Conservation (phyloP, 2,888 invertebrate genomes). For the Apamea sordens region DNA sequence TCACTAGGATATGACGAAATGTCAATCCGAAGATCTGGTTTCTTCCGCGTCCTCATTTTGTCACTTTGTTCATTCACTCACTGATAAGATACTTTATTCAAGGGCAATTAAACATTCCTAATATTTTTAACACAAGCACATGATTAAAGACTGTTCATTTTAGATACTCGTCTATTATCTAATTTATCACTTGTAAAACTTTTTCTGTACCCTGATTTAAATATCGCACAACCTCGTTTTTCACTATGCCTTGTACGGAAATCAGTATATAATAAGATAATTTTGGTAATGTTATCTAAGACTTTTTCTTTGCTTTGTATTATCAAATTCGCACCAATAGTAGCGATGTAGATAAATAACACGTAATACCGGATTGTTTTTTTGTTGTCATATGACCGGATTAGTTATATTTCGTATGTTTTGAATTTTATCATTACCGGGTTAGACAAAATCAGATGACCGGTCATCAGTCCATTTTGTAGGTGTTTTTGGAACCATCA, state of each 20-base stretch:
- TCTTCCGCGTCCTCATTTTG: slow-evolving; percentile 82
- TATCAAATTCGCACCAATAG: slow-evolving; percentile 78
- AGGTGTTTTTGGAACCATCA: background rate
- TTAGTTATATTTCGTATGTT: slow-evolving; percentile 56
- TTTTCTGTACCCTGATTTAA: slow-evolving; percentile 4
- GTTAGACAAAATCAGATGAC: slow-evolving; percentile 21
- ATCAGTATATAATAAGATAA: slow-evolving; percentile 57
- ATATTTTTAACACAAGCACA: slow-evolving; percentile 37
- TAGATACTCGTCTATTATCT: slow-evolving; percentile 30
- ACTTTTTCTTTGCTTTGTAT: slow-evolving; percentile 77
- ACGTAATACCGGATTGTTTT: slow-evolving; percentile 68
- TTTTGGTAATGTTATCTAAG: slow-evolving; percentile 70
- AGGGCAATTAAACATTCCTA: slow-evolving; percentile 28
- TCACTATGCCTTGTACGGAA: slow-evolving; percentile 44
- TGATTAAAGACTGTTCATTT: slow-evolving; percentile 35
- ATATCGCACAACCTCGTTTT: slow-evolving; percentile 37
- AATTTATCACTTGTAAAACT: slow-evolving; percentile 25
- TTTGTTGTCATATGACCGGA: slow-evolving; percentile 54
- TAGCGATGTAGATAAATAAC: slow-evolving; percentile 68
- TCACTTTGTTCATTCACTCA: slow-evolving; percentile 32
- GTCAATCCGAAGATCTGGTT: slow-evolving; percentile 80
- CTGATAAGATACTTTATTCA: slow-evolving; percentile 32
- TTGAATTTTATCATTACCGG: slow-evolving; percentile 44
- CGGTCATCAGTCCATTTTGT: background rate
- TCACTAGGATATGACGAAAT: slow-evolving; percentile 84